Conservation (phyloP, 92 coral and sea anemone genomes). For the Meandrina meandrites region DNA sequence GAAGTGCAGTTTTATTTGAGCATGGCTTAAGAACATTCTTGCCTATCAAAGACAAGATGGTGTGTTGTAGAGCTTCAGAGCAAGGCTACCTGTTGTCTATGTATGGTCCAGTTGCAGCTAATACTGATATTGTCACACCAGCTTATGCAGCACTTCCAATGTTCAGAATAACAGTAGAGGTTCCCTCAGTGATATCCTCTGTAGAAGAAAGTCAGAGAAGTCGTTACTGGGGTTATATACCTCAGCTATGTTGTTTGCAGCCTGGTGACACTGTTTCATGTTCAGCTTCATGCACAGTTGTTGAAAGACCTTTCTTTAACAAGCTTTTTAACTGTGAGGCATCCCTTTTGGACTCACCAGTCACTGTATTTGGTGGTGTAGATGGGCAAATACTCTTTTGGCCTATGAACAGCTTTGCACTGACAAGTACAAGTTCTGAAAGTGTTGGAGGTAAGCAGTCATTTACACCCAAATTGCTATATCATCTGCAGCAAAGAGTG, state of each 20-base stretch:
- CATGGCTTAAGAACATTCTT: slow-evolving; percentile 15
- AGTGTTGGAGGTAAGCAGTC: background rate
- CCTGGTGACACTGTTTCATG: background rate
- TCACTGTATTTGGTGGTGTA: slow-evolving; percentile 36
- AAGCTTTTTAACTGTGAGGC: slow-evolving; percentile 42
- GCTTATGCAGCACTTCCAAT: slow-evolving; percentile 21
- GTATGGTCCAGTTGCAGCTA: background rate
- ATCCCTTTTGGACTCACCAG: slow-evolving; percentile 52
- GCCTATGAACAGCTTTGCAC: slow-evolving; percentile 33
- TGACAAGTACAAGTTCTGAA: background rate
- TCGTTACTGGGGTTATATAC: background rate
- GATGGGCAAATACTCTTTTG: slow-evolving; percentile 50
- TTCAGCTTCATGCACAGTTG: background rate
- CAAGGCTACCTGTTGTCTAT: slow-evolving; percentile 23
- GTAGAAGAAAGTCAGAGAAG: background rate
- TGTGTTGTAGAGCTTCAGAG: slow-evolving; percentile 15
- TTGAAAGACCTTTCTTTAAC: slow-evolving; percentile 45
- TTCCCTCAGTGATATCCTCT: background rate
- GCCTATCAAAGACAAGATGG: slow-evolving; percentile 14
- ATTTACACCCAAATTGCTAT: slow-evolving; percentile 38
- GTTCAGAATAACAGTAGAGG: background rate
- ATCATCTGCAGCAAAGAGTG: slow-evolving; percentile 56
- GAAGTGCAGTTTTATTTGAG: slow-evolving; percentile 35
- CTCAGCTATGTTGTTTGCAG: slow-evolving; percentile 26
- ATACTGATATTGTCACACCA: background rate